Conservation (phyloP, 2,113 vertebrate species). For the Apaloderma vittatum region DNA sequence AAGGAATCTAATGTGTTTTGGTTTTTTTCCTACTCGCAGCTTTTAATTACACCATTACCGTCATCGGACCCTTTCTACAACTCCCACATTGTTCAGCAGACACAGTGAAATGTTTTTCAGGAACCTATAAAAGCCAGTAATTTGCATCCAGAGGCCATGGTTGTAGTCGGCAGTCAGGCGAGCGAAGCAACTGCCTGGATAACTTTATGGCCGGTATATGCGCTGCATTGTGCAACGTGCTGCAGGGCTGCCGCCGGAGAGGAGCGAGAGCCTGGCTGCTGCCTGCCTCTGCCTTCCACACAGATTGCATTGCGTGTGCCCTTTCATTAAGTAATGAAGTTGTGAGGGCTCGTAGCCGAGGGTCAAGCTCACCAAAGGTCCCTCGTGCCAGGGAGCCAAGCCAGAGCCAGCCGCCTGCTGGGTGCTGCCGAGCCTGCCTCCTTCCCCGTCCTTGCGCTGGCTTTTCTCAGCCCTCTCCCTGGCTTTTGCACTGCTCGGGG, state of each 20-base stretch:
- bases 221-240: background rate
- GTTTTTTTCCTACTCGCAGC: background rate
- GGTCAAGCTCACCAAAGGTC: background rate
- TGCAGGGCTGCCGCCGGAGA: background rate
- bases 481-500: background rate
- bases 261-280: background rate
- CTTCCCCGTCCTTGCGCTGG: rapidly evolving
- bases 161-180: conserved; percentile 4
- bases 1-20: conserved; percentile 21
- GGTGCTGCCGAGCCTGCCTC: background rate
- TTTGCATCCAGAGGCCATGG: conserved; percentile 35
- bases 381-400: background rate
- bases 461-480: background rate
- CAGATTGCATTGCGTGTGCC: background rate
- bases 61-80: conserved; percentile 12
- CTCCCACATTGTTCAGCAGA: conserved; percentile 54
- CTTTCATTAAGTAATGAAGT: background rate
- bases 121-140: conserved; percentile 45
- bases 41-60: conserved; percentile 54
- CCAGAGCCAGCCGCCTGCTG: background rate
- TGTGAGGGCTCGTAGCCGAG: background rate
- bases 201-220: conserved; percentile 24
- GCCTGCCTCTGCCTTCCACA: background rate
- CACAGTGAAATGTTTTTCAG: conserved; percentile 53
- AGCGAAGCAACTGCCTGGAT: background rate